phyloP scores from a whole-genome alignment of 2,113 vertebrate species.

The Astatotilapia flaviijosephi region DNA sequence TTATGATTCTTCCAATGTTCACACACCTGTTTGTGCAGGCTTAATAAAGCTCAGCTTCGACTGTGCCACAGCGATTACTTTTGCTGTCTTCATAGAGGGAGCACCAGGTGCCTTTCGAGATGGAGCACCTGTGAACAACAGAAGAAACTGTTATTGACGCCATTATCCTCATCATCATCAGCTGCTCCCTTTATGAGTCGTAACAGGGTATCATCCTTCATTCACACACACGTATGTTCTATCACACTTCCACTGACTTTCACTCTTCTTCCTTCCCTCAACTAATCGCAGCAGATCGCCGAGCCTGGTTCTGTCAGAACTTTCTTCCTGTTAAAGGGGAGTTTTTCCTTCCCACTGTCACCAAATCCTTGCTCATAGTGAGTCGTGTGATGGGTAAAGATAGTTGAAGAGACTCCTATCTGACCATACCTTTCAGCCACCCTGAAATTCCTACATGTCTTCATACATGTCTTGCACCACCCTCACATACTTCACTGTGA shows the following conservation, averaged over 20 bases:
- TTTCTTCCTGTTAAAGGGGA: background rate
- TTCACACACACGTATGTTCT: background rate
- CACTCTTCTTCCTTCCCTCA: background rate
- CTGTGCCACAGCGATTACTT: slow-evolving; percentile 77
- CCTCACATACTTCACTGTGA: background rate
- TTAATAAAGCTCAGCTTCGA: slow-evolving; percentile 83
- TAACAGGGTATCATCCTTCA: background rate
- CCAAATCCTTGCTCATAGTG: background rate
- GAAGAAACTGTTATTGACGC: background rate
- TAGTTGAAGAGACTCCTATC: background rate
- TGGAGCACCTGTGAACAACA: slow-evolving; percentile 13
- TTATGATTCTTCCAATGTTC: background rate
- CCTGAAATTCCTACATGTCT: background rate
- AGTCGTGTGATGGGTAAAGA: rapidly evolving
- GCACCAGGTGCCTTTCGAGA: slow-evolving; percentile 24
- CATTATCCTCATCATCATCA: background rate
- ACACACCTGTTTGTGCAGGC: slow-evolving; percentile 78
- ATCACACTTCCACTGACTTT: background rate
- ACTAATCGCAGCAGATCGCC: background rate
- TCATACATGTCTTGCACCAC: background rate
- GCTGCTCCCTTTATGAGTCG: background rate
- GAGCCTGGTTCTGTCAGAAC: background rate
- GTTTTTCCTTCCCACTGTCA: background rate
- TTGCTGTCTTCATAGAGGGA: slow-evolving; percentile 33
- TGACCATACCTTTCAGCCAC: background rate